Evolutionary conservation across 2,113 vertebrate genomes (phyloP), one percentile per base, ranked within the genome.

Genomic region (Felis chaus): DNA sequence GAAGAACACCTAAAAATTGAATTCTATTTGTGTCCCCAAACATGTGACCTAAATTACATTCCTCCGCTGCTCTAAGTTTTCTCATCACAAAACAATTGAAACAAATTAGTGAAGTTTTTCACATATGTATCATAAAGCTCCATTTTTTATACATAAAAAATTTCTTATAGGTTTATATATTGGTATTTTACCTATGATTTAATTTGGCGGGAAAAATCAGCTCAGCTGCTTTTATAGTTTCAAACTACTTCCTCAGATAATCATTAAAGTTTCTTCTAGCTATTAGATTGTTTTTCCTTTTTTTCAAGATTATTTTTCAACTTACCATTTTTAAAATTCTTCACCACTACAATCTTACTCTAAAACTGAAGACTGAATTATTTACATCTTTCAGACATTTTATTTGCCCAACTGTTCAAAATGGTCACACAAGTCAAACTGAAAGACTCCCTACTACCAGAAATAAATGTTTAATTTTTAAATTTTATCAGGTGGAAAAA

Each of bases 301-400:
- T 73, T 45, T 45, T 76, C 45, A 45, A 29, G 13, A 74, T 76
- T 71, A 5, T 53, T 85, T 93, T 86, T 94, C 48, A 94, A 84
- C 63, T 93, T 83, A 83, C 16, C 45, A 50, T 91, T 88, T 87
- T 23, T 25, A 97, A 96, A 84, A 74, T 68, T 90, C n/a, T 73
- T 76, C 45, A 16, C n/a, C 53, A 68, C n/a, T 86, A 82, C 6
- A 83, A 94, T 86, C 92, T 65, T 96, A 80, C 61, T 91, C 48
- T 89, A 82, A 89, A 90, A 45, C 23, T 78, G 14, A 87, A 89
- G 7, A 90, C 1, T 55, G 21, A 95, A 91, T 92, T 94, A 92
- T 79, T 96, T 83, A 85, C n/a, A 94, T 68, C 73, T 89, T 88
- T 83, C 55, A 97, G 41, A 74, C 48, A 94, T 84, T 89, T 81